Evolutionary conservation across 2,888 invertebrate genomes (phyloP), one percentile per base, ranked within the genome.

Genomic region (Pandemis corylana): DNA sequence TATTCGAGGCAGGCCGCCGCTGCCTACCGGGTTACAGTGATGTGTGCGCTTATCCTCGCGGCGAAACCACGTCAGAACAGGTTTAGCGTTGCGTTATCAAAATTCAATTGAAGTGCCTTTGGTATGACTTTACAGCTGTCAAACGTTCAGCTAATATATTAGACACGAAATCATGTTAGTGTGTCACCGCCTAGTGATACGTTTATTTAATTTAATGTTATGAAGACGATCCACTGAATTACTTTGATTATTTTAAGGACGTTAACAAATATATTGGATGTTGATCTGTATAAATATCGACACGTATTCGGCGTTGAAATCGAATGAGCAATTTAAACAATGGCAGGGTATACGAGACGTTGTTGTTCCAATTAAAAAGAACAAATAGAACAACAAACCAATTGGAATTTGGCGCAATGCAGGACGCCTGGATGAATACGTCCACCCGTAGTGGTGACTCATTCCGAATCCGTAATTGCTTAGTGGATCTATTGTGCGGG

Each of bases 381-480:
- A 87, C 88, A 90, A 90, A 89, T 87, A 87, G 81, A 88, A 88
- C 84, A 84, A 78, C 72, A 88, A 88, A 88, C 86, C 85, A 85
- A 89, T 87, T 85, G 83, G 85, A 89, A 87, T 90, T 90, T 93
- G 92, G 90, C 92, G 93, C 93, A 93, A 90, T 93, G 93, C 93
- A 93, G 93, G 90, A 90, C 86, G 88, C 82, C 84, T 85, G 85
- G 85, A 84, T 89, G 83, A 84, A 87, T 89, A 86, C 86, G 83
- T 89, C 84, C 89, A 89, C 87, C 83, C 83, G 84, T 86, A 86
- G 87, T 87, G 87, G 87, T 87, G 87, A 89, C 87, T 89, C 87
- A 89, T 89, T 90, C 85, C 81, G 80, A 87, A 89, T 86, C 84
- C 84, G 85, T 89, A 89, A 90, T 89, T 90, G 88, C 84, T 79